A percentile compares a stretch with the other conserved stretches of the same genome.
Conservation (phyloP, 2,888 invertebrate genomes). For the Cataglyphis altisquamis region DNA sequence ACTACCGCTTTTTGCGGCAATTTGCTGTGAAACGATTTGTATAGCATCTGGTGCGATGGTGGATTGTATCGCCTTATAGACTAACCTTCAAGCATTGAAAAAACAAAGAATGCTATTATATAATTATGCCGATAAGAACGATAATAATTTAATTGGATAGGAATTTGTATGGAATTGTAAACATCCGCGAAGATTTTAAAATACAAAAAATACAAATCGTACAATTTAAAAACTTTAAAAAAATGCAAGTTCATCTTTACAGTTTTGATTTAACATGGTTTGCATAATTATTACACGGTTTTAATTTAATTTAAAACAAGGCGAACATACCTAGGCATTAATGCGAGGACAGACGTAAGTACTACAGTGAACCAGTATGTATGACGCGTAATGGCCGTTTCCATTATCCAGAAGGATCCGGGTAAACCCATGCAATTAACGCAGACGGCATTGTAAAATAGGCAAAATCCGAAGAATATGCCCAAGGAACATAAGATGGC, state of each 20-base stretch:
- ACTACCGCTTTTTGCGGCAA: conserved; percentile 70
- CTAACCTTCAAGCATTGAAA: conserved; percentile 87
- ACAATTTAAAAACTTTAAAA: conserved; percentile 1
- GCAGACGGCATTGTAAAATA: conserved; percentile 94
- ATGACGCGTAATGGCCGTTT: conserved; percentile 91
- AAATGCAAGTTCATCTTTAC: background rate
- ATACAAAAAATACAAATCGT: background rate
- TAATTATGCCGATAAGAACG: background rate
- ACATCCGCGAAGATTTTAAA: background rate
- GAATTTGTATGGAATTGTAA: background rate
- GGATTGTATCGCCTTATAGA: conserved; percentile 90
- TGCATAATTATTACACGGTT: background rate
- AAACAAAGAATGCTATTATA: background rate
- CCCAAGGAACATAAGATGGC: conserved; percentile 93
- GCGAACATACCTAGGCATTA: conserved; percentile 92
- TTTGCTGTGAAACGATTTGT: conserved; percentile 89
- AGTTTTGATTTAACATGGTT: conserved; percentile 1
- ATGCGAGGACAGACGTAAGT: conserved; percentile 92
- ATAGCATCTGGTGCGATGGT: conserved; percentile 92
- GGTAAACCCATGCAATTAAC: conserved; percentile 94
- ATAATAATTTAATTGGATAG: background rate
- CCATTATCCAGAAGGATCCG: conserved; percentile 95
- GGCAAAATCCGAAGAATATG: conserved; percentile 93
- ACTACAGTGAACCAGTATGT: conserved; percentile 94
- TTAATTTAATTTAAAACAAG: background rate